These are phyloP conservation scores for Bicyclus anynana DNA, from an alignment of 1,140 invertebrate genomes.

Conservation along the genomic window DNA sequence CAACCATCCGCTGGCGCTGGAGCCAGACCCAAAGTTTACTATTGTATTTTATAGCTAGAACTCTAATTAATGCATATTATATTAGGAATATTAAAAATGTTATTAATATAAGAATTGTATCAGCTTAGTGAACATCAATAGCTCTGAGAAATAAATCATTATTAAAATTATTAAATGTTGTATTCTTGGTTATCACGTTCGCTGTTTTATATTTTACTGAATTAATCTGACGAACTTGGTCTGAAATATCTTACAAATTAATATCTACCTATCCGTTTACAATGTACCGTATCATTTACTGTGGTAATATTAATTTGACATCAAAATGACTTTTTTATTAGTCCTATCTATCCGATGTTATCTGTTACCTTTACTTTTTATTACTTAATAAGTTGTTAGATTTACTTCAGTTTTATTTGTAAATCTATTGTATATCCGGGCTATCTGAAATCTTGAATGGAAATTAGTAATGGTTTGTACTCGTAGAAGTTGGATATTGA, in stretches of 20 bases:
- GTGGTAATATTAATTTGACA: too few relatives aligned
- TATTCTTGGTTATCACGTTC: constrained; percentile 40
- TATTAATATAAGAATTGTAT: constrained; percentile 75
- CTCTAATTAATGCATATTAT: constrained; percentile 72
- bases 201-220: constrained; percentile 9
- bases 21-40: constrained; percentile 59
- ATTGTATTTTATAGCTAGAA: constrained; percentile 75
- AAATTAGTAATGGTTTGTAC: neutral
- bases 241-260: neutral
- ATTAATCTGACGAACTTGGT: neutral
- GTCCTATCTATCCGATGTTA: too few relatives aligned
- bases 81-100: constrained; percentile 73
- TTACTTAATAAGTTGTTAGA: neutral
- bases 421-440: neutral
- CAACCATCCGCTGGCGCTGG: constrained; percentile 40
- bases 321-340: too few relatives aligned
- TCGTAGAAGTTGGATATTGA: neutral
- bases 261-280: neutral
- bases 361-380: too few relatives aligned
- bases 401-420: neutral
- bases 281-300: neutral
- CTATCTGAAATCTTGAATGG: constrained; percentile 5
- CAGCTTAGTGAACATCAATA: constrained; percentile 77
- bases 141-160: constrained; percentile 73
- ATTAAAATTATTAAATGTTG: constrained; percentile 75